Conservation (phyloP, 2,113 vertebrate species). For the Chrysochloris asiatica region DNA sequence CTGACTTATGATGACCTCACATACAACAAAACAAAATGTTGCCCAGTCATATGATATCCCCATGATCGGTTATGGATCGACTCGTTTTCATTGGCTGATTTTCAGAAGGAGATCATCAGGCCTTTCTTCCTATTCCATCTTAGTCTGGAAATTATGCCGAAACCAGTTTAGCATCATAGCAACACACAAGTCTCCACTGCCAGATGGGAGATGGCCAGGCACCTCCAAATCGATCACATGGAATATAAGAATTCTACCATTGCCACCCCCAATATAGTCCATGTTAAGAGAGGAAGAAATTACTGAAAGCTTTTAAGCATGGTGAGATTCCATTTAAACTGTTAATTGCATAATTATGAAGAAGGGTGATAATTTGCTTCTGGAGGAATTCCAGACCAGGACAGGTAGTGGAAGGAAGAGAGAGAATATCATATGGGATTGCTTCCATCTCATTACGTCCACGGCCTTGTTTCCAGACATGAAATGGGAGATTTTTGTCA, state of each 20-base stretch:
- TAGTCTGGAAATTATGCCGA: neutral
- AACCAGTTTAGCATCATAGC: neutral
- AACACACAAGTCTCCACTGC: neutral
- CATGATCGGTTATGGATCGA: neutral
- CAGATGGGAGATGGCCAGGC: neutral
- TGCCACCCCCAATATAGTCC: neutral
- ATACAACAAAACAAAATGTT: neutral
- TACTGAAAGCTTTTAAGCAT: neutral
- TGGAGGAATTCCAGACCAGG: neutral
- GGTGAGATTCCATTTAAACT: conserved; percentile 27
- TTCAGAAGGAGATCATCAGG: neutral
- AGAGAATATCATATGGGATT: neutral
- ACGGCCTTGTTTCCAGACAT: conserved; percentile 10
- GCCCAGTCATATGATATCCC: too few species aligned
- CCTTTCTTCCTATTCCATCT: neutral
- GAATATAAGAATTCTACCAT: neutral
- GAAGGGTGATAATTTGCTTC: neutral
- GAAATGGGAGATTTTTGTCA: neutral
- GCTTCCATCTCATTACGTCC: conserved; percentile 60
- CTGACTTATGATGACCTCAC: neutral
- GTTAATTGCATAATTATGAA: conserved; percentile 5
- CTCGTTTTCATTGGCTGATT: neutral
- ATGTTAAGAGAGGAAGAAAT: neutral
- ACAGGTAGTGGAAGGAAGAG: neutral
- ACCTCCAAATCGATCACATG: too few species aligned